A percentile compares a stretch with the other conserved stretches of the same genome.
Evolutionary conservation across 2,113 vertebrate genomes (phyloP).

Genomic region (Cottus gobio): DNA sequence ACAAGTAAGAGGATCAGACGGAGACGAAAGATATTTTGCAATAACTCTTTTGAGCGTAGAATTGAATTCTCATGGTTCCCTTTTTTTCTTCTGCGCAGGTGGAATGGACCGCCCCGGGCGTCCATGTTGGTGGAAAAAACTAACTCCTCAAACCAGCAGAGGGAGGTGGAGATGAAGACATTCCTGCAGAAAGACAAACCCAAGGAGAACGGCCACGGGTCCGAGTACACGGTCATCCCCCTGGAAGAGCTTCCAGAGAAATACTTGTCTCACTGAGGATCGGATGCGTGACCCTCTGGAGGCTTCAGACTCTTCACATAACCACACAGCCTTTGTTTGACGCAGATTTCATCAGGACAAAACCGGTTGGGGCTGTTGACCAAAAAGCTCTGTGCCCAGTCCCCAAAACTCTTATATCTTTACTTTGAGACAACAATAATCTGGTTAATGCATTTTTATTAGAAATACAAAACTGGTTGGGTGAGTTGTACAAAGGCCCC

Average conservation of each 20-base stretch:
- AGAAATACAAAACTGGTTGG: not conserved
- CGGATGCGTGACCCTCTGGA: conserved; percentile 15
- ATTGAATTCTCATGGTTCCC: not conserved
- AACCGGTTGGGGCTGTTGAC: not conserved
- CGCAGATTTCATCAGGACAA: conserved; percentile 15
- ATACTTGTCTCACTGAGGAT: conserved; percentile 38
- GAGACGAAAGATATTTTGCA: not conserved
- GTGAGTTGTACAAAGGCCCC: conserved; percentile 1
- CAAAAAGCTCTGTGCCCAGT: not conserved
- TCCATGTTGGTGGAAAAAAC: not conserved
- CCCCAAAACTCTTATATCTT: conserved; percentile 2
- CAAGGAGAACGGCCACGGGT: conserved; percentile 49
- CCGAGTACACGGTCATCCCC: conserved; percentile 72
- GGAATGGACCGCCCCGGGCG: conserved; percentile 51
- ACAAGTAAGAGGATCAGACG: conserved; percentile 63
- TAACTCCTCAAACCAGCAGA: conserved; percentile 54
- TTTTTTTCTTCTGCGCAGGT: conserved; percentile 45
- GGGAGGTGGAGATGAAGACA: conserved; percentile 62
- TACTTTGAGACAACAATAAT: not conserved
- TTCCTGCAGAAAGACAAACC: conserved; percentile 59
- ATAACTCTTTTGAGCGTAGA: not conserved
- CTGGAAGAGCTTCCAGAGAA: conserved; percentile 63
- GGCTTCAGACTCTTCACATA: conserved; percentile 8
- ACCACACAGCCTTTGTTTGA: conserved; percentile 12
- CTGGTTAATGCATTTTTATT: conserved; percentile 31